phyloP scores from a whole-genome alignment of 2,888 invertebrate species.

The Prosopocoilus inquinatus region DNA sequence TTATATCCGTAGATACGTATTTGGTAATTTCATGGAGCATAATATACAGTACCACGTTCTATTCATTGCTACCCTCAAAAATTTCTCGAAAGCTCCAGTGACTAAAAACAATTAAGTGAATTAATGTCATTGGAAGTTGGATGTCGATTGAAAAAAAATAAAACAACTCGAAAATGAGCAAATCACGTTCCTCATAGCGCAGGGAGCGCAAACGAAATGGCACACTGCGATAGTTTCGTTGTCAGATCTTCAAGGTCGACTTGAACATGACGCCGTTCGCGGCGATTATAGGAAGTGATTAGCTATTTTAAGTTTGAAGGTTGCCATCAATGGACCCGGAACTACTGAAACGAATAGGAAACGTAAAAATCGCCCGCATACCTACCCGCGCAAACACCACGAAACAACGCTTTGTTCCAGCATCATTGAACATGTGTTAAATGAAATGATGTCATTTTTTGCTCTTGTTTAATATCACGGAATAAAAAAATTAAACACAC shows the following conservation, averaged over 20 bases:
- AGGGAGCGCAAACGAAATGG: constrained; percentile 10
- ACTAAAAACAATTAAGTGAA: no score
- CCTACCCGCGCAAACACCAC: no score
- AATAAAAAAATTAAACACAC: constrained; percentile 28
- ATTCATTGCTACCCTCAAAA: no score
- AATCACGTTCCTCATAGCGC: not conserved
- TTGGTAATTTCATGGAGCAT: no score
- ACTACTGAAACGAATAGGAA: constrained; percentile 13
- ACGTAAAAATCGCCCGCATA: no score
- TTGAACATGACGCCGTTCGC: constrained; percentile 31
- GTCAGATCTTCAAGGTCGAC: constrained; percentile 34
- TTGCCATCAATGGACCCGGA: constrained; percentile 34
- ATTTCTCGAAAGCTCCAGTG: no score
- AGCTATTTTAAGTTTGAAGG: constrained; percentile 39
- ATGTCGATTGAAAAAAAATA: no score
- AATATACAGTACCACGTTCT: no score
- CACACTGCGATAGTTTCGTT: constrained; percentile 29
- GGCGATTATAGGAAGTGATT: constrained; percentile 39
- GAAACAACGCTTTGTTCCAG: no score
- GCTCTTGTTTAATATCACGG: constrained; percentile 32
- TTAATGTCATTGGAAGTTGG: no score
- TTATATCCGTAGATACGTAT: no score
- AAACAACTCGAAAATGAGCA: no score
- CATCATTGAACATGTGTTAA: constrained; percentile 9
- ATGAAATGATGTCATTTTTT: constrained; percentile 17